Conservation (phyloP, 2,888 invertebrate genomes). For the Marasmarcha lunaedactyla region DNA sequence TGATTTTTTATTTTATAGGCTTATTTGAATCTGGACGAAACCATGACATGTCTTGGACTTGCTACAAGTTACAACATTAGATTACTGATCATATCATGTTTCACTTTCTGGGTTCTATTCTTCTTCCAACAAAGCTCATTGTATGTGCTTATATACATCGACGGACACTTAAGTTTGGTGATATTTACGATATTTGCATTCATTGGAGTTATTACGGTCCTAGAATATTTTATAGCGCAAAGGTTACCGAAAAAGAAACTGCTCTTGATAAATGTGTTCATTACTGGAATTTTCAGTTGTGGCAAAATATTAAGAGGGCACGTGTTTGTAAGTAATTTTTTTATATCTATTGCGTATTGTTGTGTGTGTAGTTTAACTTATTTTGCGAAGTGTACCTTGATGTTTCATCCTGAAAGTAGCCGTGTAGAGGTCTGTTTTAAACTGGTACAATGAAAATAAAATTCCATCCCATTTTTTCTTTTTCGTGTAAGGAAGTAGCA, state of each 20-base stretch:
- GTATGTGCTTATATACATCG: conserved; percentile 34
- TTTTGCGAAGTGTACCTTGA: no score
- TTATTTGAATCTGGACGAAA: conserved; percentile 42
- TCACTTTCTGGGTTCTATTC: conserved; percentile 36
- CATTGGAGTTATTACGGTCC: conserved; percentile 9
- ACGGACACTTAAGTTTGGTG: conserved; percentile 19
- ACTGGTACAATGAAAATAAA: no score
- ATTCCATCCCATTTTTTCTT: no score
- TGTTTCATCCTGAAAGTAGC: no score
- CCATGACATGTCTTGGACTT: conserved; percentile 37
- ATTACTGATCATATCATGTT: conserved; percentile 23
- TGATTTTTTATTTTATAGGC: conserved; percentile 35
- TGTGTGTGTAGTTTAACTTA: no score
- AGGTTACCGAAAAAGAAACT: conserved; percentile 32
- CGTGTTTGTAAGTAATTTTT: neutral
- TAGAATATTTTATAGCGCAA: conserved; percentile 28
- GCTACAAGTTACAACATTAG: conserved; percentile 38
- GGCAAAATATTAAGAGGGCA: conserved; percentile 3
- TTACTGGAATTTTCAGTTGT: conserved; percentile 32
- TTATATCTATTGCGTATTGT: no score
- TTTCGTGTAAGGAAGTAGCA: no score
- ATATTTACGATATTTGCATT: conserved; percentile 28
- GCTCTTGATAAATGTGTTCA: conserved; percentile 29
- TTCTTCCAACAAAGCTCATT: conserved; percentile 40
- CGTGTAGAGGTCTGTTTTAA: no score